phyloP scores from a whole-genome alignment of 2,797 vertebrate genomes.

The Perodicticus potto region DNA sequence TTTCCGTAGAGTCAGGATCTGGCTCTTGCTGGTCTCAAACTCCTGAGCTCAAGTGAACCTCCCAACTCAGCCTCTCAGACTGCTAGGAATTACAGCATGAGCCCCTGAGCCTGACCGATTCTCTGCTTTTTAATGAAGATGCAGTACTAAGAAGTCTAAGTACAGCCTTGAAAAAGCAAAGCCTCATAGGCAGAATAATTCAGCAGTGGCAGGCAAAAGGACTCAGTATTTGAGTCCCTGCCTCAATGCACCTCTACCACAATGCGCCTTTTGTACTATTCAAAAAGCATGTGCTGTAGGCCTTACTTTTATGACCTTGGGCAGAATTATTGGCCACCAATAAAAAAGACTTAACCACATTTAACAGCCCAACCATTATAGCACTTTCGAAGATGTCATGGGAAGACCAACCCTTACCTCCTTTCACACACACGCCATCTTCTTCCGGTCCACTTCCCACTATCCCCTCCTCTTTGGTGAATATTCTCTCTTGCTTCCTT shows the following conservation, averaged over 20 bases:
- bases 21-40: no score
- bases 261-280: neutral
- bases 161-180: neutral
- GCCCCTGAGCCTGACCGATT: neutral
- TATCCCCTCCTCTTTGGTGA: neutral
- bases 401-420: neutral
- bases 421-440: neutral
- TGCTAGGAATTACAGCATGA: no score
- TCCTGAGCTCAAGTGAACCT: no score
- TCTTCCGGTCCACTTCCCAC: neutral
- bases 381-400: neutral
- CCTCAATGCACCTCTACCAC: neutral
- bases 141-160: neutral
- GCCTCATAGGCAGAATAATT: neutral
- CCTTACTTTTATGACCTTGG: neutral
- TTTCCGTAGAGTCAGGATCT: no score
- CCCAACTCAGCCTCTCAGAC: no score
- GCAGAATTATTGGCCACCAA: neutral
- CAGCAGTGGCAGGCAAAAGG: neutral
- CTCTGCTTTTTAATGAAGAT: neutral
- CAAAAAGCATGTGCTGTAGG: neutral
- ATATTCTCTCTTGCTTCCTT: neutral
- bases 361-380: neutral
- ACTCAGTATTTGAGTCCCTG: neutral
- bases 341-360: conserved; percentile 14